Conservation (phyloP, 2,888 invertebrate species). For the Physocephala rufipes region DNA sequence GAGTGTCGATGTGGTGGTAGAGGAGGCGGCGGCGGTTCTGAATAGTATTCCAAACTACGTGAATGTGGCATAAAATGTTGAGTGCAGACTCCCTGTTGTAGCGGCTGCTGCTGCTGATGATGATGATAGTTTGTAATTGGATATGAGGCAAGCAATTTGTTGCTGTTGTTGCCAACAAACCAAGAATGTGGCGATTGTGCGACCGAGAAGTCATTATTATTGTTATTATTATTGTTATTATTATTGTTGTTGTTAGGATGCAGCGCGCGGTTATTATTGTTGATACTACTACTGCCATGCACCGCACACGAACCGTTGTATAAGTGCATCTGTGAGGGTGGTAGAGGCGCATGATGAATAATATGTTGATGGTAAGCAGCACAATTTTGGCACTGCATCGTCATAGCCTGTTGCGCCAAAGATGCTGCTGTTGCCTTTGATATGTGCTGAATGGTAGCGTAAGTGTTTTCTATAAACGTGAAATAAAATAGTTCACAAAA, state of each 20-base stretch:
- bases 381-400: constrained; percentile 46
- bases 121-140: constrained; percentile 45
- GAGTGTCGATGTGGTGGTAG: constrained; percentile 63
- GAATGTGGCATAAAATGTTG: constrained; percentile 61
- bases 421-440: constrained; percentile 37
- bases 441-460: constrained; percentile 45
- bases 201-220: constrained; percentile 22
- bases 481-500: constrained; percentile 1
- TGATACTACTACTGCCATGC: constrained; percentile 36
- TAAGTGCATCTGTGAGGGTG: constrained; percentile 12
- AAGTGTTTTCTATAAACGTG: constrained; percentile 45
- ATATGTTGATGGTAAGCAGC: constrained; percentile 45
- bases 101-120: too few species aligned
- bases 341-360: constrained; percentile 36
- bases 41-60: constrained; percentile 65
- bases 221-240: constrained; percentile 14
- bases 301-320: constrained; percentile 39
- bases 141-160: constrained; percentile 44
- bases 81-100: constrained; percentile 43
- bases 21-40: constrained; percentile 53
- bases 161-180: constrained; percentile 40
- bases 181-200: constrained; percentile 46
- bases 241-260: constrained; percentile 41
- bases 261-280: constrained; percentile 45
- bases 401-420: constrained; percentile 20